Evolutionary conservation across 2,888 invertebrate genomes (phyloP).

Genomic region (Trilocha varians): DNA sequence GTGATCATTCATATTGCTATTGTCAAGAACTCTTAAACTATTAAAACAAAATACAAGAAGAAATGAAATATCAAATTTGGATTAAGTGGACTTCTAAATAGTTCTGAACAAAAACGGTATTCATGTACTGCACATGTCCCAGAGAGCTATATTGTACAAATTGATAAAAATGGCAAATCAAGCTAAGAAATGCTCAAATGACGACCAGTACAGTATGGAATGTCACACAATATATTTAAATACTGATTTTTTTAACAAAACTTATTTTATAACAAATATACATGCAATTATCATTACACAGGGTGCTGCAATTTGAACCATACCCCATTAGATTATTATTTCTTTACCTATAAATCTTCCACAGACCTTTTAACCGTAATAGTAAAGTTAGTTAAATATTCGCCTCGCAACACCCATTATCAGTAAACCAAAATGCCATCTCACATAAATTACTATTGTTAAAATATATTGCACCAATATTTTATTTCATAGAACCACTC

Average conservation of each 20-base stretch:
- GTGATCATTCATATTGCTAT: too few relatives aligned
- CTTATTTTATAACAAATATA: conserved; percentile 47
- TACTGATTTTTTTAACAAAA: conserved; percentile 69
- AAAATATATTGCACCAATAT: conserved; percentile 55
- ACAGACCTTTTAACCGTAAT: conserved; percentile 26
- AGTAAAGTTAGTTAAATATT: conserved; percentile 31
- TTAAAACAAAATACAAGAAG: too few relatives aligned
- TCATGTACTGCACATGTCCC: conserved; percentile 11
- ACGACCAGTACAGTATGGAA: conserved; percentile 58
- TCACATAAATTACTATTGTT: conserved; percentile 27
- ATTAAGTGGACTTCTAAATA: too few relatives aligned
- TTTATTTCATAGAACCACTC: conserved; percentile 30
- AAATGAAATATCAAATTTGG: too few relatives aligned
- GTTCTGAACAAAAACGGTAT: too few relatives aligned
- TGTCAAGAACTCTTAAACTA: too few relatives aligned
- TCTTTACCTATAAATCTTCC: conserved; percentile 30
- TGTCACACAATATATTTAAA: conserved; percentile 70
- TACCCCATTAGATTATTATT: conserved; percentile 25
- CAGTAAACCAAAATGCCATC: conserved; percentile 30
- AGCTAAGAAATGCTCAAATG: conserved; percentile 22
- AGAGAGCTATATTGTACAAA: conserved; percentile 39
- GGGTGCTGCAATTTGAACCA: conserved; percentile 53
- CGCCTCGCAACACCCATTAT: conserved; percentile 53
- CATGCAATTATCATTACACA: conserved; percentile 39
- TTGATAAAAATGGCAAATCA: conserved; percentile 35